Evolutionary conservation across 2,797 vertebrate genomes (phyloP).

Genomic region (Cossypha dichroa): DNA sequence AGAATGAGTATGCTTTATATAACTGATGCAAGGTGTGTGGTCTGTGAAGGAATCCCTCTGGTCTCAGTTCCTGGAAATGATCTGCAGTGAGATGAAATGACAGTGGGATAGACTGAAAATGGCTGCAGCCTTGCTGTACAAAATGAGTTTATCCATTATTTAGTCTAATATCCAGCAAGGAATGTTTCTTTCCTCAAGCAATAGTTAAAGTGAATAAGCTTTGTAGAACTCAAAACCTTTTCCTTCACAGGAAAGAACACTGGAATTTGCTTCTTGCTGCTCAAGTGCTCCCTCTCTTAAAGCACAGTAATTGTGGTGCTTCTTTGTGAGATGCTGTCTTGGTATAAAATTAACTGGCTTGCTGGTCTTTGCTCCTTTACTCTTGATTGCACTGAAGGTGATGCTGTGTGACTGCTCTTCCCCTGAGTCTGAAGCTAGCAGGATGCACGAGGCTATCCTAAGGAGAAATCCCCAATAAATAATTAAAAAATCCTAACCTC

Average conservation of each 20-base stretch:
- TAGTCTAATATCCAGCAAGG: neutral
- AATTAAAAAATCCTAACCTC: neutral
- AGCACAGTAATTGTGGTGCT: neutral
- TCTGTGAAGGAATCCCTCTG: neutral
- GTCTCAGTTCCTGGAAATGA: neutral
- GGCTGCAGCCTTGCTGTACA: neutral
- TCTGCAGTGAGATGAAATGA: neutral
- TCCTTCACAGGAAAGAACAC: neutral
- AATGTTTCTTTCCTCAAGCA: neutral
- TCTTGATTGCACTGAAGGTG: neutral
- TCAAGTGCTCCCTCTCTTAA: neutral
- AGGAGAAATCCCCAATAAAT: neutral
- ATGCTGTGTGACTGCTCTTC: neutral
- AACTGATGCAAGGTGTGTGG: neutral
- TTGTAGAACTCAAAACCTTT: neutral
- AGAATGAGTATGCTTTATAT: neutral
- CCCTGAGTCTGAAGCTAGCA: neutral
- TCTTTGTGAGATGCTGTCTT: neutral
- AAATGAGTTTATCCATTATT: neutral
- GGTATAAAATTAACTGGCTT: neutral
- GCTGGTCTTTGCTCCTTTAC: neutral
- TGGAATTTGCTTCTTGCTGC: neutral
- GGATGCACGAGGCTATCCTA: neutral
- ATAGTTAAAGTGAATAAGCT: neutral
- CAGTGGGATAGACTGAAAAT: neutral